Base-by-base conservation (phyloP, 2,797 vertebrate genomes). In the Thaleichthys pacificus region DNA sequence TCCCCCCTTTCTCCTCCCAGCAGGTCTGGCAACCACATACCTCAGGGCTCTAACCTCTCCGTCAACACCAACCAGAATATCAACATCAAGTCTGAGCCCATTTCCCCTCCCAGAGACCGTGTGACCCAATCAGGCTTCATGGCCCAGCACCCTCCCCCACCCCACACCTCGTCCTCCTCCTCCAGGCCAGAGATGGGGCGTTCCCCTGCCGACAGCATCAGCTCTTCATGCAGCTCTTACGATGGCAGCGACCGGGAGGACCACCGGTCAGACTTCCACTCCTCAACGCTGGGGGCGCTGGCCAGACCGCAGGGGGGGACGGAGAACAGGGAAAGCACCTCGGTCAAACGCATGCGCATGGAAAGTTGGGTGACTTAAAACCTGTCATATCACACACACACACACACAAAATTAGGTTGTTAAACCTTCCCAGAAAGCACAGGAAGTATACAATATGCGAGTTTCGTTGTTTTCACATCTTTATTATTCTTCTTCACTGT, bases 331-430 rank as follows among this genome's bases (percentile, higher is more conserved):
- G 94, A 95, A 74, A 96, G 94, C 74, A 95, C 96, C 0, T 94
- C 95, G 2, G 87, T 96, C 75, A 99, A 99, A 84, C 95, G 96
- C 0, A 95, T 98, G 94, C 88, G 97, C 81, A 95, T 96, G 92
- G 96, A 98, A 86, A 93, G 93, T 2, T 99, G 97, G 97, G 96
- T 97, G 89, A 98, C 97, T 89, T 98, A 97, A 87, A 72, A 75
- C 3, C 14, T 24, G 2, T 63, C 61, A 15, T 42, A 35, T 69
- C 65, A 12, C n/a, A 49, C 51, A 56, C 21, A 35, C 47, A 73
- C 62, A 49, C 6, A 54, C 58, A 26, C 12, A 49, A 14, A 51
- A n/a, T 6, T 0, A 56, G 51, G 51, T 56, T 56, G 51, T 11
- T 47, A 47, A 47, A 47, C 42, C 42, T 88, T 85, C 83, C 83